Base-by-base conservation (phyloP, 2,797 vertebrate genomes). In the Prunella strophiata region DNA sequence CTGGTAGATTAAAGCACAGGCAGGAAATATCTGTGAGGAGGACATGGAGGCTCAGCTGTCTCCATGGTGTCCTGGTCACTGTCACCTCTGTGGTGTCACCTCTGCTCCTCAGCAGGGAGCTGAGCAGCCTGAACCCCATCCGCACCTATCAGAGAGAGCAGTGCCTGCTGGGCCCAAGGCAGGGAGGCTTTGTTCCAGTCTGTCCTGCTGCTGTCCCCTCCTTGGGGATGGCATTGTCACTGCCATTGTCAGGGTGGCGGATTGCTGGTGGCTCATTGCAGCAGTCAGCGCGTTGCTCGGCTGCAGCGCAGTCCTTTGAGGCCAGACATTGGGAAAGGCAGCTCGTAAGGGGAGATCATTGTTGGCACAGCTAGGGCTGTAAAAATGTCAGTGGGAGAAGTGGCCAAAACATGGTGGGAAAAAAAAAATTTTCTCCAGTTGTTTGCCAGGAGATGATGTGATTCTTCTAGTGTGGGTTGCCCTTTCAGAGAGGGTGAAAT, bases 31-130 rank as follows among this genome's bases (percentile, higher is more conserved):
- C 68, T 67, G 42, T 1, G 4, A 57, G 0, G 7, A 66, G 63
- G 87, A 50, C 3, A 2, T 0, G 0, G 38, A 78, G 73, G 29
- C 1, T 0, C 25, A 25, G 47, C 50, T 2, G 1, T 13, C 43
- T 34, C 55, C 0, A 0, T 32, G 58, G 50, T 58, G 61, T 71
- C 22, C 29, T 1, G 0, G 21, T 23, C 12, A 19, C 40, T 47
- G 72, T 51, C 26, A 6, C 25, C 21, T 5, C 42, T 4, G n/a
- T n/a, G n/a, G n/a, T n/a, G n/a, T n/a, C n/a, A n/a, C n/a, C n/a
- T n/a, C n/a, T 34, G 34, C 34, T 34, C 34, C 5, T 54, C 16
- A 70, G 32, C 0, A 9, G 34, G 21, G 45, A 81, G 61, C 58
- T 0, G 2, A 59, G 36, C 17, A 43, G 40, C 36, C 48, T 5